Evolutionary conservation across 2,797 vertebrate species (phyloP).

Genomic region (Threskiornis aethiopicus): DNA sequence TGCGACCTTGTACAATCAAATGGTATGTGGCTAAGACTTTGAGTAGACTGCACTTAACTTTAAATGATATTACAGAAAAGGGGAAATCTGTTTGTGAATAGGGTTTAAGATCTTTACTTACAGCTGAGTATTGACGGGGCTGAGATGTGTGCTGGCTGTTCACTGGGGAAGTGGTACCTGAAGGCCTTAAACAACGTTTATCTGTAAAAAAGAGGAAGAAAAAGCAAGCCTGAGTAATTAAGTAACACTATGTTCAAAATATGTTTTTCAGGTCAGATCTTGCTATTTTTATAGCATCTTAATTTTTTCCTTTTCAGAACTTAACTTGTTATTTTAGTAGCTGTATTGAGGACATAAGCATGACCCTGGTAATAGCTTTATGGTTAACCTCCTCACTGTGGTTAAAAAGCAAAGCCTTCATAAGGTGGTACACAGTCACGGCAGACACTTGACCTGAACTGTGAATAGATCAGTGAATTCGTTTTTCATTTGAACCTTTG

Average conservation of each 20-base stretch:
- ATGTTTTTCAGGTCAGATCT: neutral
- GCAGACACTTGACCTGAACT: neutral
- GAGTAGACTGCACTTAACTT: neutral
- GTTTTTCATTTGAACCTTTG: neutral
- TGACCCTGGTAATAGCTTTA: neutral
- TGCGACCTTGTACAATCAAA: neutral
- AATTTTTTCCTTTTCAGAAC: neutral
- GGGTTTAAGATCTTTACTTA: neutral
- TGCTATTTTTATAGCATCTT: neutral
- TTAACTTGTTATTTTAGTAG: neutral
- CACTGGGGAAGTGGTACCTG: neutral
- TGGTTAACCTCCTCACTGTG: neutral
- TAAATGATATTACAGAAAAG: neutral
- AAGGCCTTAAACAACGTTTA: constrained; percentile 47
- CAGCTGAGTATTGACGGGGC: neutral
- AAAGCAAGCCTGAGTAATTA: neutral
- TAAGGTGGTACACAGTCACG: neutral
- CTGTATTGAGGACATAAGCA: neutral
- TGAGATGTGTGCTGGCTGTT: neutral
- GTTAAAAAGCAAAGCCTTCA: neutral
- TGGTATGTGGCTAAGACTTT: neutral
- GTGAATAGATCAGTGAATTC: neutral
- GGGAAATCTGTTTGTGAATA: neutral
- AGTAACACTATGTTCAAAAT: neutral
- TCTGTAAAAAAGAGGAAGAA: constrained; percentile 59